Evolutionary conservation across 2,113 vertebrate species (phyloP), one percentile per base, ranked within the genome.

Genomic region (Ariopsis seemanni): DNA sequence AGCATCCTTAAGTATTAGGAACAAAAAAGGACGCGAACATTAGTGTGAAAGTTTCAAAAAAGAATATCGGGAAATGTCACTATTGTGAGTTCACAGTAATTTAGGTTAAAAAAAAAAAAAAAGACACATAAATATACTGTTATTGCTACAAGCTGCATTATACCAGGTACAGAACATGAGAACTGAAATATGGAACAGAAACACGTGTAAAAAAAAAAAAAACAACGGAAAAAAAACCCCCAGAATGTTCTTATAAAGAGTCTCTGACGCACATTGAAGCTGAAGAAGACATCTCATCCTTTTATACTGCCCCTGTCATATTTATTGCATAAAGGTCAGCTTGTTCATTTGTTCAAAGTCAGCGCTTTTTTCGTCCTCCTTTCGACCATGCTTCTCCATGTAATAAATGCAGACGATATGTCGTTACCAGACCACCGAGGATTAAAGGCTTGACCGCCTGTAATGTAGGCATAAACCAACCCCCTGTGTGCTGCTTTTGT

Each of bases 1-100:
- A 98, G 97, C 98, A 98, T 99, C 97, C 97, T 98, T 97, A 97
- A 96, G 96, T 97, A 97, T 97, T 97, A 96, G 94, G 96, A 95
- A 96, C 96, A 97, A 98, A 97, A 80, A 97, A 96, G 95, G 97
- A 97, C 95, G 94, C 96, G 96, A 96, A 96, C 96, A 95, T 97
- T 94, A 95, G 34, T 75, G 80, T n/a, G 25, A 30, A 74, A 78
- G 53, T 87, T 88, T 82, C 18, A 30, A 8, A 48, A 48, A 74
- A 30, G 15, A 25, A 62, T n/a, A 71, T 4, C 20, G 20, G 55
- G 1, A 83, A 34, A 67, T 34, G 50, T n/a, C 58, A 60, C 17
- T n/a, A 78, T 52, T 57, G 6, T 17, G 22, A 22, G 27, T 55
- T 79, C 14, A 42, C 18, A 48, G 9, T 60, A 58, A 80, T 20